phyloP scores from a whole-genome alignment of 2,888 invertebrate species.

The Baronia brevicornis region DNA sequence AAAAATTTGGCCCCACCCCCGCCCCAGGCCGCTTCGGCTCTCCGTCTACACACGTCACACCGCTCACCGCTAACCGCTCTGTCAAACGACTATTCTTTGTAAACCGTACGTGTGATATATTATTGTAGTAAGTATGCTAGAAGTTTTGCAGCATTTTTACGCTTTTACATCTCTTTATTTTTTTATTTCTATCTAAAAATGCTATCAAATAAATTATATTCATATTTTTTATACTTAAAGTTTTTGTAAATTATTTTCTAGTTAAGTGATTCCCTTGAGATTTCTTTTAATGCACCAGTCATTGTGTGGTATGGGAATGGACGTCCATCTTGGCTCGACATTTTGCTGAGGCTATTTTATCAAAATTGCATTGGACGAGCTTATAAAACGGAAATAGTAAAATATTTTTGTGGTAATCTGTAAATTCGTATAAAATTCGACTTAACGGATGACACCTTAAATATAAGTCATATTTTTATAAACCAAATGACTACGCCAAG shows the following conservation, averaged over 20 bases:
- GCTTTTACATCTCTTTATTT: conserved; percentile 48
- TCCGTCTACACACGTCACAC: conserved; percentile 24
- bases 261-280: conserved; percentile 46
- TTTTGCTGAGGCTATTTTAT: conserved; percentile 7
- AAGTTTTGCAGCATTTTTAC: conserved; percentile 53
- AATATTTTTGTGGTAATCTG: conserved; percentile 46
- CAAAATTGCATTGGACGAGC: conserved; percentile 31
- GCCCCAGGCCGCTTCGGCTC: conserved; percentile 25
- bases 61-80: conserved; percentile 19
- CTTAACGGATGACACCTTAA: conserved; percentile 38
- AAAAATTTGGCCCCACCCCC: conserved; percentile 58
- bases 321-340: conserved; percentile 8
- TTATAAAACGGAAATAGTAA: conserved; percentile 34
- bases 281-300: conserved; percentile 37
- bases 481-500: conserved; percentile 41
- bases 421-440: conserved; percentile 34
- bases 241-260: conserved; percentile 68
- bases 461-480: conserved; percentile 65
- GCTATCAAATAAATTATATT: conserved; percentile 43
- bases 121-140: conserved; percentile 62
- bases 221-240: conserved; percentile 69
- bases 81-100: conserved; percentile 25
- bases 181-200: conserved; percentile 46
- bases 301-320: conserved; percentile 28
- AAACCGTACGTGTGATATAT: conserved; percentile 67